Evolutionary conservation across 2,888 invertebrate species (phyloP).

Genomic region (Conistra vaccinii): DNA sequence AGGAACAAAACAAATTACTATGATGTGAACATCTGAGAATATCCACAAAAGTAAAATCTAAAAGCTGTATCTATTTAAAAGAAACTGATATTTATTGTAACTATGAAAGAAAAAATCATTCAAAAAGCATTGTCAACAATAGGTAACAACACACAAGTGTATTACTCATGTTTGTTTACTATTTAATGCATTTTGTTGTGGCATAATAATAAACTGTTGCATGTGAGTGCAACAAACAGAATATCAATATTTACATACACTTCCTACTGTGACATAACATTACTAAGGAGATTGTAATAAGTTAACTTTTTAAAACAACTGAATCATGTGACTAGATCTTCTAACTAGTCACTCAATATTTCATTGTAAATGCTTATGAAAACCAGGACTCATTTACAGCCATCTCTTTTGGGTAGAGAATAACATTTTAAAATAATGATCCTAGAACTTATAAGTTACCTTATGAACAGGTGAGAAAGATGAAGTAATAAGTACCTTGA

Average conservation of each 20-base stretch:
- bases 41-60: neutral
- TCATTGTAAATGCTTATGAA: constrained; percentile 14
- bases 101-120: constrained; percentile 46
- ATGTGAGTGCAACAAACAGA: constrained; percentile 72
- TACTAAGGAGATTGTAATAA: constrained; percentile 61
- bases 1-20: neutral
- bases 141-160: constrained; percentile 67
- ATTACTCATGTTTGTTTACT: constrained; percentile 86
- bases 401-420: neutral
- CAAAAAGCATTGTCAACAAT: constrained; percentile 68
- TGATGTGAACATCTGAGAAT: neutral
- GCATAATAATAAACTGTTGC: constrained; percentile 83
- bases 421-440: neutral
- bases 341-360: constrained; percentile 36
- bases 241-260: constrained; percentile 81
- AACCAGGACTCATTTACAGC: constrained; percentile 9
- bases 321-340: constrained; percentile 56
- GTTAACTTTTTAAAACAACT: constrained; percentile 64
- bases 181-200: constrained; percentile 83
- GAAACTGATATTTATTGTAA: neutral
- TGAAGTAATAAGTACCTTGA: constrained; percentile 90
- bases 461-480: neutral
- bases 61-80: constrained; percentile 1
- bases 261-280: constrained; percentile 75
- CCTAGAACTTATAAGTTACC: neutral